Base-by-base conservation (phyloP, 2,113 vertebrate genomes). In the Cheilinus undulatus region DNA sequence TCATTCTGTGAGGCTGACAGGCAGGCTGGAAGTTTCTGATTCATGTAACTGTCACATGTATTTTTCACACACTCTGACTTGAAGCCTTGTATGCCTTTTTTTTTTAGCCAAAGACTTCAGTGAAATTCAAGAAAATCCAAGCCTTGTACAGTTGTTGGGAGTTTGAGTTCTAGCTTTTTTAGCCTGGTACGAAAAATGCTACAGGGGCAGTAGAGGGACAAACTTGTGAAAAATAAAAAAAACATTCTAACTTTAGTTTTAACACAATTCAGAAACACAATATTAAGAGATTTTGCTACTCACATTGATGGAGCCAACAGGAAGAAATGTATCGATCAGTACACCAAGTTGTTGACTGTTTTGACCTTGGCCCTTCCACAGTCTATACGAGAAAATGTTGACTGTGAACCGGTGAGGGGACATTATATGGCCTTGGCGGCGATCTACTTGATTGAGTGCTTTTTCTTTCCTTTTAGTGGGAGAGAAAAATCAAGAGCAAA, bases 341-440 rank as follows among this genome's bases (percentile, higher is more conserved):
- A 67, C 23, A 51, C 12, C 13, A 32, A 6, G 5, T 20, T 0
- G 2, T 45, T 58, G 4, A 4, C n/a, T 23, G 9, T 46, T n/a
- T 32, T 23, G 30, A 17, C 19, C 32, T 40, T 36, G 23, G 26
- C 48, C n/a, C 24, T 42, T 43, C 7, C 32, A 17, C 40, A 42
- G 19, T 15, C 40, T 19, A 17, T 42, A 42, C 17, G 20, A 5
- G n/a, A 45, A 66, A 66, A 42, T 15, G 15, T 42, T 32, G 34
- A 15, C 19, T 53, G 28, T 64, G 34, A 64, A 3, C 5, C 7
- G 11, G 30, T 59, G 30, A 23, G 7, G 12, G 5, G 20, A 28
- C 8, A 27, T 8, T 64, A 23, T 71, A 40, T 75, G 74, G 30
- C 61, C 61, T 77, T 45, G 51, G 13, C 58, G 23, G 46, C 42